Evolutionary conservation across 2,888 invertebrate species (phyloP), one percentile per base, ranked within the genome.

Genomic region (Pachymerium ferrugineum): DNA sequence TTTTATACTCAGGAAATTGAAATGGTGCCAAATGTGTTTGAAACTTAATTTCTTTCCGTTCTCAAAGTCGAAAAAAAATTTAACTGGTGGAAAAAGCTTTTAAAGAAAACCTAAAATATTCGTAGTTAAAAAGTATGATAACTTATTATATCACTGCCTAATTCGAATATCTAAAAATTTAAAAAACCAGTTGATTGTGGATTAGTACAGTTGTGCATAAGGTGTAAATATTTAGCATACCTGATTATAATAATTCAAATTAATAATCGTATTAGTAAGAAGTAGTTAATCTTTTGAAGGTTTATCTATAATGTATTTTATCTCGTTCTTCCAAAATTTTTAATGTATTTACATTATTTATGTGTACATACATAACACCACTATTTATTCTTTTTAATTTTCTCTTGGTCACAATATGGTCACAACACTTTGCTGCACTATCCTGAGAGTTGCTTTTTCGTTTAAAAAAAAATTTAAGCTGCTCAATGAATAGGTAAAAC

Each of bases 271-370:
- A 62, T 62, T 62, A 62, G 62, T 25, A 62, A 62, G 25, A 3
- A 14, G 62, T 62, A 62, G 62, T 62, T 62, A 28, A 10, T 22
- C 62, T 62, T 62, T 62, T 62, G 25, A 62, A 62, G 62, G 62
- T 62, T 62, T 62, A 62, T 62, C 62, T 62, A 62, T n/a, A n/a
- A n/a, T n/a, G 28, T 62, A 28, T 62, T n/a, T 62, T 62, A 62
- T 62, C 62, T 62, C 62, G 62, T 62, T 62, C 62, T 62, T 62
- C 62, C 62, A 62, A n/a, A 62, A 28, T 62, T 62, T 62, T 62
- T 62, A 62, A 62, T 62, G 62, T 62, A 62, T 62, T 62, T 62
- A 28, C 62, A 62, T 28, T 22, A 25, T 62, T 62, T 62, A n/a
- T n/a, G 62, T 62, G 28, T 62, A 62, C 28, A 62, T 12, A 22